A percentile compares a stretch with the other conserved stretches of the same genome.
Evolutionary conservation across 1,140 invertebrate genomes (phyloP).

Genomic region (Sycophaga agraensis): DNA sequence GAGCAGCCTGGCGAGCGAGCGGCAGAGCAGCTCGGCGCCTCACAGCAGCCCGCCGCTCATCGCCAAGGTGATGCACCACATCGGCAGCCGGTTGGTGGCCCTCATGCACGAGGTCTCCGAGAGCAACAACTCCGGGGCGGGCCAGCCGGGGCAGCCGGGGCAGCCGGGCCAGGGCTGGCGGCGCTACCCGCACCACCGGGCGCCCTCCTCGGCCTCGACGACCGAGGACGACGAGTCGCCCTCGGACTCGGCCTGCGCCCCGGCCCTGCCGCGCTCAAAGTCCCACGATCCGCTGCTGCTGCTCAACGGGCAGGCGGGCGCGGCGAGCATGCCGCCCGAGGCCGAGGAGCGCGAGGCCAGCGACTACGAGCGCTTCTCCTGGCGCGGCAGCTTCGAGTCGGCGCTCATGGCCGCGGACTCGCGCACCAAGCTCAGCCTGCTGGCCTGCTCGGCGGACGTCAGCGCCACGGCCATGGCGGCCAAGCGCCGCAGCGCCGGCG

Average conservation of each 20-base stretch:
- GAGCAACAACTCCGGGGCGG: slow-evolving; percentile 61
- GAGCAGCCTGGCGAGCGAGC: slow-evolving; percentile 48
- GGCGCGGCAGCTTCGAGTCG: slow-evolving; percentile 87
- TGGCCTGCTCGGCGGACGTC: slow-evolving; percentile 66
- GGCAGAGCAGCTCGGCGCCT: slow-evolving; percentile 50
- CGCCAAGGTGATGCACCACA: slow-evolving; percentile 90
- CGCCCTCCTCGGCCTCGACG: slow-evolving; percentile 69
- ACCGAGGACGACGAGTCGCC: slow-evolving; percentile 78
- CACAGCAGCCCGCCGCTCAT: slow-evolving; percentile 83
- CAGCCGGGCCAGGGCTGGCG: slow-evolving; percentile 1
- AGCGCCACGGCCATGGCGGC: slow-evolving; percentile 66
- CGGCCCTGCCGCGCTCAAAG: slow-evolving; percentile 66
- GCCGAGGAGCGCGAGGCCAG: slow-evolving; percentile 75
- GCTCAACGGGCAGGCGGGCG: slow-evolving; percentile 56
- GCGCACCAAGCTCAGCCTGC: slow-evolving; percentile 71
- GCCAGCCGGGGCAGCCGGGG: slow-evolving; percentile 45
- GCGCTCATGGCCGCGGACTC: slow-evolving; percentile 81
- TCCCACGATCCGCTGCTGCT: slow-evolving; percentile 75
- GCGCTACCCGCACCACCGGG: slow-evolving; percentile 39
- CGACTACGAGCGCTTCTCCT: slow-evolving; percentile 85
- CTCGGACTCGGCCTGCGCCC: slow-evolving; percentile 60
- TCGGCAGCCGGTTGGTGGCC: slow-evolving; percentile 83
- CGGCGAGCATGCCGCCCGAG: slow-evolving; percentile 47
- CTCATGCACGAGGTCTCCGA: slow-evolving; percentile 90
- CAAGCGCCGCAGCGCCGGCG: slow-evolving; percentile 76